Evolutionary conservation across 2,888 invertebrate genomes (phyloP).

Genomic region (Hydrotaea cyrtoneurina): DNA sequence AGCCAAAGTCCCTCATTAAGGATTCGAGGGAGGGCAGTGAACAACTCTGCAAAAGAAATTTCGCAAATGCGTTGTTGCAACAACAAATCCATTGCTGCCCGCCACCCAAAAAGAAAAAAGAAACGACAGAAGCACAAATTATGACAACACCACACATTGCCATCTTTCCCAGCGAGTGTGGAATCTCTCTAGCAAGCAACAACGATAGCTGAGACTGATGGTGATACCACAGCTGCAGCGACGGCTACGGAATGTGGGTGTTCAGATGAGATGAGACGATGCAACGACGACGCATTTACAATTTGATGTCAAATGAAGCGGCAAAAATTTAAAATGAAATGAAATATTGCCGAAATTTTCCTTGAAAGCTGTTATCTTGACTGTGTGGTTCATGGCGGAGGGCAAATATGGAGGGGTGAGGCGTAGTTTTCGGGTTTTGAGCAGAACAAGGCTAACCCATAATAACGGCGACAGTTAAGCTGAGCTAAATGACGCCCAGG

Average conservation of each 20-base stretch:
- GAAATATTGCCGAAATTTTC: slow-evolving; percentile 75
- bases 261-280: not conserved
- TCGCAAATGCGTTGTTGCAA: slow-evolving; percentile 27
- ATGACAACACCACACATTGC: slow-evolving; percentile 51
- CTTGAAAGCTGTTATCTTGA: slow-evolving; percentile 17
- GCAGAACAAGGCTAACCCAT: slow-evolving; percentile 53
- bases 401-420: not conserved
- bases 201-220: slow-evolving; percentile 1
- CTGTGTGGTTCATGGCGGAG: not conserved
- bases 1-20: slow-evolving; percentile 59
- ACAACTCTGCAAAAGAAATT: slow-evolving; percentile 29
- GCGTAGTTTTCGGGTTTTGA: not conserved
- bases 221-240: not conserved
- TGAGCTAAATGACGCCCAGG: slow-evolving; percentile 78
- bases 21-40: slow-evolving; percentile 54
- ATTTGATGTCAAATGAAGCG: slow-evolving; percentile 78
- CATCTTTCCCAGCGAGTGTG: not conserved
- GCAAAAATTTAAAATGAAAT: slow-evolving; percentile 77
- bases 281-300: slow-evolving; percentile 63
- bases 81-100: not conserved
- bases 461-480: slow-evolving; percentile 66
- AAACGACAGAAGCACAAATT: slow-evolving; percentile 17
- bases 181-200: not conserved
- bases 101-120: slow-evolving; percentile 10
- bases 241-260: not conserved